Conservation (phyloP, 2,797 vertebrate genomes). For the Enoplosus armatus region DNA sequence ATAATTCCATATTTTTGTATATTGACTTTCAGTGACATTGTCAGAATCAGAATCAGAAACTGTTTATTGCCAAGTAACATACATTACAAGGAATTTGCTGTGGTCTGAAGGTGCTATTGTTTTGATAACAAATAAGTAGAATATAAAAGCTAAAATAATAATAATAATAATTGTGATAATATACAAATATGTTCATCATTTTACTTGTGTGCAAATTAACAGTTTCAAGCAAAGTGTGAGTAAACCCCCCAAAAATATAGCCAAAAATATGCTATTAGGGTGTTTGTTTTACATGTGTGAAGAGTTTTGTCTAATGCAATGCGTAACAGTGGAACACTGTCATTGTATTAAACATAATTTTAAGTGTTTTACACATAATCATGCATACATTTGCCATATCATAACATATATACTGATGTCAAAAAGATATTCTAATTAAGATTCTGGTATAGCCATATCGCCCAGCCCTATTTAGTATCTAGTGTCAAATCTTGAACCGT, state of each 20-base stretch:
- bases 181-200: neutral
- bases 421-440: neutral
- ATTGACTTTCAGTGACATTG: neutral
- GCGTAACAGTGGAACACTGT: neutral
- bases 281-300: neutral
- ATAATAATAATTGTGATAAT: constrained; percentile 12
- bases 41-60: too few species aligned
- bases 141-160: too few species aligned
- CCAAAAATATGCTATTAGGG: neutral
- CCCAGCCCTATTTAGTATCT: constrained; percentile 48
- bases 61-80: too few species aligned
- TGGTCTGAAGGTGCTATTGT: too few species aligned
- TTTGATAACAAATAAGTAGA: too few species aligned
- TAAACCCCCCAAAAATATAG: too few species aligned
- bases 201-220: neutral
- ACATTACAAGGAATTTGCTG: too few species aligned
- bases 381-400: neutral
- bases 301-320: neutral
- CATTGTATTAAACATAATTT: neutral
- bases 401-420: neutral
- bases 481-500: constrained; percentile 25
- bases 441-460: constrained; percentile 38
- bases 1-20: constrained; percentile 19
- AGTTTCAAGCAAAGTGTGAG: neutral
- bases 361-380: neutral